Evolutionary conservation across 2,888 invertebrate species (phyloP).

Genomic region (Macaria liturata): DNA sequence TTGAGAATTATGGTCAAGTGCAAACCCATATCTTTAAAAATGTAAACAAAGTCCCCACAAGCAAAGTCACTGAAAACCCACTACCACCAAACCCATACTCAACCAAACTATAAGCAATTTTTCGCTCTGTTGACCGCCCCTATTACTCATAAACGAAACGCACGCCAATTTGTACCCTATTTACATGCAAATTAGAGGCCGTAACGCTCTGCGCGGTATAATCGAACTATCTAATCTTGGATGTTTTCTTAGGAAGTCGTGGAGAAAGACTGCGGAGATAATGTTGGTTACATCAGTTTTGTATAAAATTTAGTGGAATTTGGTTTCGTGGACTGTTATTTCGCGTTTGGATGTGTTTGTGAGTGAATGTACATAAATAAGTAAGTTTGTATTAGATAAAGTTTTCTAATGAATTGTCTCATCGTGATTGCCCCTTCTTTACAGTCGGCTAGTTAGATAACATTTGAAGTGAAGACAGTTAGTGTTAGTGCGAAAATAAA

Average conservation of each 20-base stretch:
- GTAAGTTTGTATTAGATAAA: too few relatives aligned
- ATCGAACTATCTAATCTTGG: constrained; percentile 37
- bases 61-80: not conserved
- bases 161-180: constrained; percentile 27
- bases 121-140: constrained; percentile 36
- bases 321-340: too few relatives aligned
- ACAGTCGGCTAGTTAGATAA: too few relatives aligned
- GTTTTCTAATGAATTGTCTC: too few relatives aligned
- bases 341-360: too few relatives aligned
- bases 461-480: too few relatives aligned
- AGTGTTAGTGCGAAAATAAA: too few relatives aligned
- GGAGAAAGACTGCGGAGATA: constrained; percentile 19
- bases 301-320: not conserved
- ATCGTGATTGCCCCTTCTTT: too few relatives aligned
- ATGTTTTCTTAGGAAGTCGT: constrained; percentile 24
- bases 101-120: constrained; percentile 25
- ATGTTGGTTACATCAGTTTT: constrained; percentile 2
- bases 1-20: too few relatives aligned
- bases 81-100: not conserved
- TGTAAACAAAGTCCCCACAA: not conserved
- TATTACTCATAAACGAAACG: constrained; percentile 16
- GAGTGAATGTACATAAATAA: too few relatives aligned
- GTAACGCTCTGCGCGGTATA: constrained; percentile 25
- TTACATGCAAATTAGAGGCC: constrained; percentile 28
- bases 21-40: too few relatives aligned